phyloP scores from a whole-genome alignment of 2,797 vertebrate genomes.

The Gymnothorax reevesii region DNA sequence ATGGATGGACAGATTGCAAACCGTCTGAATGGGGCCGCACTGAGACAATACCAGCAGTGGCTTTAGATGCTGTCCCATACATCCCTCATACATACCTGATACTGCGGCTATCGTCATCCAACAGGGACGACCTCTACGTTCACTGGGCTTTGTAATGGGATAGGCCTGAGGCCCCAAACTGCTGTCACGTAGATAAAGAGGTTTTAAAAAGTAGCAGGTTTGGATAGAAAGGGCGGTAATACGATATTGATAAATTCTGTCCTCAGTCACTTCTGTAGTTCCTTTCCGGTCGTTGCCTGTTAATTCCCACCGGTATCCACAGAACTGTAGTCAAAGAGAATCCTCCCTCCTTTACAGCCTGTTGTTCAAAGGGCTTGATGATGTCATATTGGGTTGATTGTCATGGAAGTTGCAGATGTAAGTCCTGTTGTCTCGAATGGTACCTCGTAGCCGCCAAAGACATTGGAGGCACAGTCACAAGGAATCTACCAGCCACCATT shows the following conservation, averaged over 20 bases:
- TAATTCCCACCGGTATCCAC: no score
- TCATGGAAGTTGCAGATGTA: no score
- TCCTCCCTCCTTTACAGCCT: no score
- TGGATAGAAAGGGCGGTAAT: not conserved
- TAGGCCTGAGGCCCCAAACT: not conserved
- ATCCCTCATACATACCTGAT: not conserved
- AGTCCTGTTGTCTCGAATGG: no score
- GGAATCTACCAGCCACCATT: no score
- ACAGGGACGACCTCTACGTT: not conserved
- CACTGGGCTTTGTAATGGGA: not conserved
- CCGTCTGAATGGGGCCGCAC: slow-evolving; percentile 39
- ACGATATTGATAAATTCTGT: not conserved
- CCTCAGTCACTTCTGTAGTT: not conserved
- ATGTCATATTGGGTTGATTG: no score
- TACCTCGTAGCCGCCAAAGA: not conserved
- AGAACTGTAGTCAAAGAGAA: no score
- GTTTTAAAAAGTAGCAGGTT: not conserved
- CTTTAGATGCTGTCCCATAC: not conserved
- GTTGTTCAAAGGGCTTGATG: no score
- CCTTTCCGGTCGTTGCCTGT: not conserved
- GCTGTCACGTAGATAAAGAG: not conserved
- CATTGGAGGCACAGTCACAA: no score
- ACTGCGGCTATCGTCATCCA: not conserved
- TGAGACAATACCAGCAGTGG: slow-evolving; percentile 47
- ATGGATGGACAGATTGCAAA: slow-evolving; percentile 52